A percentile compares a stretch with the other conserved stretches of the same genome.
phyloP scores from a whole-genome alignment of 2,888 invertebrate species.

The Acanthosepion esculentum region DNA sequence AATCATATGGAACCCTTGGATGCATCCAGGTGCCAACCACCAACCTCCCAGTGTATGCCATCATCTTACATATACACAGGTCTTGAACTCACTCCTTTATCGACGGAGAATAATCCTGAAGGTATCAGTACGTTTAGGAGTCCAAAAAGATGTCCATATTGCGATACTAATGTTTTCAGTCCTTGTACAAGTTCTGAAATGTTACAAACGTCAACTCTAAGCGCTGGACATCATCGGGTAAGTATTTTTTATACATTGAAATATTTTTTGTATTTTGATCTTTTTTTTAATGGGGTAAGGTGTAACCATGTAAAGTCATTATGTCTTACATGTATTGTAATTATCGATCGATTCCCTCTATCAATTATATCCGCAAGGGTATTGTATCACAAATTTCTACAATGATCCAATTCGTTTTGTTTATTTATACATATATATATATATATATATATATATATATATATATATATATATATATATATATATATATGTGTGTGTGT shows the following conservation, averaged over 20 bases:
- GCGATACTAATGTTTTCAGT: not conserved
- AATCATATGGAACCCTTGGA: not conserved
- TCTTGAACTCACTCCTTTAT: not conserved
- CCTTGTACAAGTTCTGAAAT: slow-evolving; percentile 16
- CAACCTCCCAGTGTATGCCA: not conserved
- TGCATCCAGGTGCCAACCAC: not conserved
- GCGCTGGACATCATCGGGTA: not conserved
- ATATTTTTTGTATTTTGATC: not conserved
- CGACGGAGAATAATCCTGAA: not conserved
- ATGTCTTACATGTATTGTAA: not conserved
- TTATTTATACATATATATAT: too few species aligned
- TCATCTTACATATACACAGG: not conserved
- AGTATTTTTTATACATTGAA: not conserved
- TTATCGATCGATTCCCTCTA: not conserved
- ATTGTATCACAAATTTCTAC: not conserved
- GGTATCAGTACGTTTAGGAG: slow-evolving; percentile 34
- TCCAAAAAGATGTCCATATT: not conserved
- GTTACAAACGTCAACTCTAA: not conserved
- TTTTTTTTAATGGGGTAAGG: not conserved
- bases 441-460: too few species aligned
- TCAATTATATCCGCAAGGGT: not conserved
- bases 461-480: too few species aligned
- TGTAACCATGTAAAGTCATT: not conserved
- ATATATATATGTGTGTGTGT: too few species aligned
- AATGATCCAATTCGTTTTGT: too few species aligned